phyloP scores from a whole-genome alignment of 2,888 invertebrate species.

The Phytoseiulus persimilis region DNA sequence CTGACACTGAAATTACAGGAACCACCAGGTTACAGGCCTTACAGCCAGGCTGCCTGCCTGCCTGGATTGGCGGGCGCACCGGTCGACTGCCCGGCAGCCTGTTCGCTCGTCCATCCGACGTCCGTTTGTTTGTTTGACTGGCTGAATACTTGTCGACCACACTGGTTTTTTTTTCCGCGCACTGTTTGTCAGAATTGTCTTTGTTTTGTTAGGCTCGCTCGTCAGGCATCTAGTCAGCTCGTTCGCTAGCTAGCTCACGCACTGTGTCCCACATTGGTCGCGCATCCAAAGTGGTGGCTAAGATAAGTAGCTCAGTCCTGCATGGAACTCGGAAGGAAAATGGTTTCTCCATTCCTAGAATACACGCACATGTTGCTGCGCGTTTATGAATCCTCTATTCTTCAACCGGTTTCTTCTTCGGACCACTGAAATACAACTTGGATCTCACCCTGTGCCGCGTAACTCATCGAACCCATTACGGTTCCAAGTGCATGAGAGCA shows the following conservation, averaged over 20 bases:
- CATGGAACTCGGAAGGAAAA: neutral
- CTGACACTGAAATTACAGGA: neutral
- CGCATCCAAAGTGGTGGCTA: neutral
- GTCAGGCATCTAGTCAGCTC: neutral
- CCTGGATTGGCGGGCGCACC: neutral
- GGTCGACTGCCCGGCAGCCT: neutral
- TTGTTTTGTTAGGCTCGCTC: neutral
- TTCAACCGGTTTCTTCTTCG: neutral
- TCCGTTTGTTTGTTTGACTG: slow-evolving; percentile 5
- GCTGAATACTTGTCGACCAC: neutral
- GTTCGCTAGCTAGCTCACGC: neutral
- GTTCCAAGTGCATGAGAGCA: neutral
- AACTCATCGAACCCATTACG: neutral
- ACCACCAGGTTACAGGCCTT: neutral
- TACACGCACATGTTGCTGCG: neutral
- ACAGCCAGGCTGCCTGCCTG: neutral
- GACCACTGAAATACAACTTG: neutral
- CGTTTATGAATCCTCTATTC: neutral
- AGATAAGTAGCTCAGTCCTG: neutral
- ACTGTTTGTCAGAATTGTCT: neutral
- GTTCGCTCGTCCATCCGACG: neutral
- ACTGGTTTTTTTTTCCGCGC: neutral
- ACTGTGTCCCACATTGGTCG: neutral
- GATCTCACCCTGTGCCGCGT: neutral
- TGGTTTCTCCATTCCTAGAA: neutral